A percentile compares a stretch with the other conserved stretches of the same genome.
These are phyloP conservation scores for Vidua macroura DNA, from an alignment of 2,113 vertebrate genomes.

Conservation along the genomic window DNA sequence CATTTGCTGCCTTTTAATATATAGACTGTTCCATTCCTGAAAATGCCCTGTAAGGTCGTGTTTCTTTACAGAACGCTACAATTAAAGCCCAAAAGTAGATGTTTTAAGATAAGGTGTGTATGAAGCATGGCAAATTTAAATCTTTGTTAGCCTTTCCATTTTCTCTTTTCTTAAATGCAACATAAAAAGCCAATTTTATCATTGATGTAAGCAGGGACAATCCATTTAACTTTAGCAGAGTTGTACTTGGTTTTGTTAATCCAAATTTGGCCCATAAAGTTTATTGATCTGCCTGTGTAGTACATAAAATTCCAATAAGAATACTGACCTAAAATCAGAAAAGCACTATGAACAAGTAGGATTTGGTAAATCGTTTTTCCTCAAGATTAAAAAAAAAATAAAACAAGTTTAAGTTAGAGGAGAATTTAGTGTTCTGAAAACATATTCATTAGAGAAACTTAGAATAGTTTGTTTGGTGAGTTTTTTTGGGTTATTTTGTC, in stretches of 20 bases:
- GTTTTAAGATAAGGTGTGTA: constrained; percentile 52
- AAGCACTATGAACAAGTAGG: background rate
- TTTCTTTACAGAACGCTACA: constrained; percentile 80
- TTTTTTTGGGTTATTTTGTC: background rate
- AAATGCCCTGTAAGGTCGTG: constrained; percentile 82
- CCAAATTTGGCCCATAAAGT: constrained; percentile 5
- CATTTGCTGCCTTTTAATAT: constrained; percentile 92
- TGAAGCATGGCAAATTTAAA: constrained; percentile 24
- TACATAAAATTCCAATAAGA: constrained; percentile 29
- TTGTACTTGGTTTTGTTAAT: background rate
- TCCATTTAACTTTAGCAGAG: background rate
- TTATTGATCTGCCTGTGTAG: constrained; percentile 62
- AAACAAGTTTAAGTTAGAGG: background rate
- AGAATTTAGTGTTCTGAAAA: background rate
- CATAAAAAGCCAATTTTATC: background rate
- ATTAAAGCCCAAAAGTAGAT: constrained; percentile 72
- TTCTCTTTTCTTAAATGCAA: background rate
- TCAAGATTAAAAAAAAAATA: background rate
- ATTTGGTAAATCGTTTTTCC: background rate
- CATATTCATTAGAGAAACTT: background rate
- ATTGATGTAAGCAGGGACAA: background rate
- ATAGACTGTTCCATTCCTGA: constrained; percentile 85
- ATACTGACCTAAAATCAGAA: background rate
- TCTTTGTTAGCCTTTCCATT: constrained; percentile 18
- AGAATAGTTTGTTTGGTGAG: background rate